Conservation (phyloP, 2,888 invertebrate genomes). For the Drosophila recens region DNA sequence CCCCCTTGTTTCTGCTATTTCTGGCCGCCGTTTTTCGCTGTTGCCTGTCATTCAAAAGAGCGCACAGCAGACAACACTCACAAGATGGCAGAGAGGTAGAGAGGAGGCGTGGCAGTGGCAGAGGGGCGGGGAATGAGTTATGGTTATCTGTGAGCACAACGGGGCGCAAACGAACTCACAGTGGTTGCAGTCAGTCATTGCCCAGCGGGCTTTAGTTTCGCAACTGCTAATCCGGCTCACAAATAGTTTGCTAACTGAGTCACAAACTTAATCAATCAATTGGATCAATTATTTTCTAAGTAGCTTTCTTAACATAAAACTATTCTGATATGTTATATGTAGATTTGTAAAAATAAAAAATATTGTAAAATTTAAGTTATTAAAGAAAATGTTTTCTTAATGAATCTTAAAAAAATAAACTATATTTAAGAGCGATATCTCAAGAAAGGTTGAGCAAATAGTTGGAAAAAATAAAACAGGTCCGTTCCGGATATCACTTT, state of each 20-base stretch:
- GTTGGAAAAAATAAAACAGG: too few species aligned
- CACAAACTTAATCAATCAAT: background rate
- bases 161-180: conserved; percentile 30
- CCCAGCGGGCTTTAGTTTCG: conserved; percentile 1
- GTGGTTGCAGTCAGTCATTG: conserved; percentile 40
- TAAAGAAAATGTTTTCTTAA: too few species aligned
- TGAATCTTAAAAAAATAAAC: too few species aligned
- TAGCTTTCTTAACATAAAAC: background rate
- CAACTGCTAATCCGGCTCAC: background rate
- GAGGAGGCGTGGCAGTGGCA: background rate
- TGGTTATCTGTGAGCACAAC: conserved; percentile 48
- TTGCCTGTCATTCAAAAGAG: conserved; percentile 72
- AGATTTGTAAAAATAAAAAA: background rate
- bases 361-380: background rate
- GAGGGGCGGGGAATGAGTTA: conserved; percentile 57
- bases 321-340: background rate
- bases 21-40: conserved; percentile 59
- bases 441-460: too few species aligned
- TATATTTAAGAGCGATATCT: too few species aligned
- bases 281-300: background rate
- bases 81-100: background rate
- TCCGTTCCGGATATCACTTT: too few species aligned
- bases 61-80: conserved; percentile 65
- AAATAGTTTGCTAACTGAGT: background rate
- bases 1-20: conserved; percentile 25